These are phyloP conservation scores for Mythimna vitellina DNA, from an alignment of 2,888 invertebrate species.

Conservation along the genomic window DNA sequence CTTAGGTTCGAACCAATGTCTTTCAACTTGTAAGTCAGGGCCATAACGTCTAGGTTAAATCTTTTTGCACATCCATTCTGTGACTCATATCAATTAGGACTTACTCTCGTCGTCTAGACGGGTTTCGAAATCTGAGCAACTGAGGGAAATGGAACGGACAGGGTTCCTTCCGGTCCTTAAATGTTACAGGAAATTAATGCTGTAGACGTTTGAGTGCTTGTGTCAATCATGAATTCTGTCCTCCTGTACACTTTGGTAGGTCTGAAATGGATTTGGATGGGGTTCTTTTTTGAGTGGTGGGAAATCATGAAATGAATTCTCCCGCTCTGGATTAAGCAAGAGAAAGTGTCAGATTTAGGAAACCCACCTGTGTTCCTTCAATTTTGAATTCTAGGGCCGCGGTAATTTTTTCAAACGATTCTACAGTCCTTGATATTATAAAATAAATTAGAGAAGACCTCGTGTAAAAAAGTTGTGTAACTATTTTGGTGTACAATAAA, in stretches of 20 bases:
- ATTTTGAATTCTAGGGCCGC: too few species aligned
- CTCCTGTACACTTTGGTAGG: slow-evolving; percentile 1
- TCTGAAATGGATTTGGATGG: not conserved
- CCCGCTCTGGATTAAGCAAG: too few species aligned
- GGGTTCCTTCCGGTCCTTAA: slow-evolving; percentile 12
- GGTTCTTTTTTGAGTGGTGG: too few species aligned
- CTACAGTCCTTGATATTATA: too few species aligned
- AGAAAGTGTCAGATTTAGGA: too few species aligned
- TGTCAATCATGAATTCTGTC: not conserved
- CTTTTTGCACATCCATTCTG: not conserved
- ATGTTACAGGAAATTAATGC: slow-evolving; percentile 43
- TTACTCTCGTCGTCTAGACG: slow-evolving; percentile 47
- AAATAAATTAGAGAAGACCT: too few species aligned
- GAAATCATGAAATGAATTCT: too few species aligned
- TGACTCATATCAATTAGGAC: slow-evolving; percentile 42
- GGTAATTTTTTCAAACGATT: too few species aligned
- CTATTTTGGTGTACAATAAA: too few species aligned
- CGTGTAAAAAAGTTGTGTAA: too few species aligned
- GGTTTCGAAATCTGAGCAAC: slow-evolving; percentile 11
- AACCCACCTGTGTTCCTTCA: too few species aligned
- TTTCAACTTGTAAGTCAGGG: not conserved
- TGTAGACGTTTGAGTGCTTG: slow-evolving; percentile 40
- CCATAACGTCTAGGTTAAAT: not conserved
- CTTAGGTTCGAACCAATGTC: too few species aligned
- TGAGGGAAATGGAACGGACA: slow-evolving; percentile 33